Evolutionary conservation across 2,888 invertebrate genomes (phyloP), one percentile per base, ranked within the genome.

Genomic region (Diplazon laetatorius): DNA sequence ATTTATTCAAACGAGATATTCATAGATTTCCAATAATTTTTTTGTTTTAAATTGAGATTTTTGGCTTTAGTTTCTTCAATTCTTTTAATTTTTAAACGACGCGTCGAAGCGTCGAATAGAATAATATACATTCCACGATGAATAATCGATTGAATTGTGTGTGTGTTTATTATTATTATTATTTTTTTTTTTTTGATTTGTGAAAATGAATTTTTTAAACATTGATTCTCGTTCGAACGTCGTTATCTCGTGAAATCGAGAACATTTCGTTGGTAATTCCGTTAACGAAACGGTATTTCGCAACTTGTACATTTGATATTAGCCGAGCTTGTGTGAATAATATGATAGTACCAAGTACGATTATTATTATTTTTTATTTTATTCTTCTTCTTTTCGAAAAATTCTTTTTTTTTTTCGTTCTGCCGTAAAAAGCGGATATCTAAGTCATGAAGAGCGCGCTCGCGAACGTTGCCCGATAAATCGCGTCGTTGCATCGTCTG

Each of bases 391-490:
- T 30, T 62, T 62, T 30, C 30, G 30, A 30, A 5, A 30, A 5
- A 5, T 30, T 30, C 2, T 30, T 30, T 44, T 46, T 35, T 59
- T 55, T 59, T 66, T 50, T 69, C n/a, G 35, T 30, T 12, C 20
- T 35, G 69, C 62, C 39, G 39, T 60, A 60, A 30, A 9, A 42
- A 65, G 37, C 46, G 20, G 59, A 37, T 48, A 73, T 69, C 73
- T 69, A 73, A 78, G 69, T 78, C 73, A 35, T 30, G 14, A 18
- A 46, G n/a, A n/a, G n/a, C n/a, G n/a, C n/a, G n/a, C n/a, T n/a
- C 46, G 46, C 63, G 63, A 35, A 25, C 18, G 14, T 16, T 75
- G 25, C 30, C 44, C 30, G 62, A 52, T 9, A 44, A 63, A 75
- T 9, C 44, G 35, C 2, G 6, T 42, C 18, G n/a, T 25, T 57